Evolutionary conservation across 2,113 vertebrate genomes (phyloP).

Genomic region (Falco punctatus): DNA sequence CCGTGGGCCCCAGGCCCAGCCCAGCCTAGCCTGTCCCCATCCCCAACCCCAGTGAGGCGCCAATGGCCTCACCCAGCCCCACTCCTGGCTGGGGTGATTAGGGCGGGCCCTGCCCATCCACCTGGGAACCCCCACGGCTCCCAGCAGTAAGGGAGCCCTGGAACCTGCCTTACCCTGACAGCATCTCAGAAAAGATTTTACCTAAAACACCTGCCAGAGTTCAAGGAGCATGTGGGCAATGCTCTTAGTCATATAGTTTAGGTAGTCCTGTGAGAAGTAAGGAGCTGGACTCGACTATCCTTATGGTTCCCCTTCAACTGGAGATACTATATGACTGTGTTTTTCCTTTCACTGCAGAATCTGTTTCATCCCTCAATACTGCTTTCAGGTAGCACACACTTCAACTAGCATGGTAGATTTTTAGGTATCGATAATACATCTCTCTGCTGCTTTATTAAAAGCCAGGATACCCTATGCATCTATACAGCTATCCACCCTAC

Average conservation of each 20-base stretch:
- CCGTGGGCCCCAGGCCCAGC: accelerated
- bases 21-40: accelerated
- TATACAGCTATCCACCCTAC: neutral
- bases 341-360: neutral
- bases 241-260: neutral
- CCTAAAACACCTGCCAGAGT: neutral
- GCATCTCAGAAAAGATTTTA: neutral
- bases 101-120: neutral
- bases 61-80: neutral
- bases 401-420: neutral
- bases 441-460: neutral
- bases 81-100: neutral
- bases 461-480: neutral
- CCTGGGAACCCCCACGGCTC: neutral
- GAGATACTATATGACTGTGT: neutral
- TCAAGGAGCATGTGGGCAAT: neutral
- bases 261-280: neutral
- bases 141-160: accelerated
- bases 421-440: neutral
- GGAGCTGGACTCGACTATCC: neutral
- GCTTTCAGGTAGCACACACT: neutral
- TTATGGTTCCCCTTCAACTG: neutral
- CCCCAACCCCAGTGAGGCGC: neutral
- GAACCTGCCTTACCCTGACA: neutral
- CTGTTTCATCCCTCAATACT: neutral